Percentiles rank a stretch among this genome's conserved stretches.
phyloP scores from a whole-genome alignment of 2,888 invertebrate species.

The Electrophaes corylata region DNA sequence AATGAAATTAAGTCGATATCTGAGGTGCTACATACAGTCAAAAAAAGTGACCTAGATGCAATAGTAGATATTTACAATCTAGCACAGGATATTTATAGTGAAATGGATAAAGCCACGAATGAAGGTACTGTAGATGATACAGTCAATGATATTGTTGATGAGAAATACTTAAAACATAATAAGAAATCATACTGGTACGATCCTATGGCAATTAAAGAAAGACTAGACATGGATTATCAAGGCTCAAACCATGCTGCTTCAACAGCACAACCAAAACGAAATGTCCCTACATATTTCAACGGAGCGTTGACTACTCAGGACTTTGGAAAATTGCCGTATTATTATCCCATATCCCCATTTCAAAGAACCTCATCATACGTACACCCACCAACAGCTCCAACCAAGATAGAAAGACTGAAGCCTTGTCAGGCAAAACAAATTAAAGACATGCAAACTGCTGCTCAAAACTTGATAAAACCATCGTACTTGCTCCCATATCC shows the following conservation, averaged over 20 bases:
- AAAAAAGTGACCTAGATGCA: conserved; percentile 73
- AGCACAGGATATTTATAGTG: conserved; percentile 73
- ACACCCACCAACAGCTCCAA: conserved; percentile 36
- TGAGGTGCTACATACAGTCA: conserved; percentile 64
- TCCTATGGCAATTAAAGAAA: conserved; percentile 45
- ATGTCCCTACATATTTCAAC: conserved; percentile 46
- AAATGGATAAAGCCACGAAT: conserved; percentile 55
- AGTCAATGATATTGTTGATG: conserved; percentile 25
- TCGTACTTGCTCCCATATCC: conserved; percentile 60
- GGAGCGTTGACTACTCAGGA: conserved; percentile 47
- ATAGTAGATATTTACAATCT: conserved; percentile 73
- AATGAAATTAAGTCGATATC: conserved; percentile 66
- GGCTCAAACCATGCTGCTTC: conserved; percentile 27
- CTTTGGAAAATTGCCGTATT: conserved; percentile 59
- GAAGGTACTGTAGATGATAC: conserved; percentile 45
- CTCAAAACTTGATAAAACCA: conserved; percentile 44
- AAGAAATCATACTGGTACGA: conserved; percentile 59
- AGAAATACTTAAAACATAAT: conserved; percentile 15
- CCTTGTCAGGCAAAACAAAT: conserved; percentile 16
- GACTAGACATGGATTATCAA: conserved; percentile 43
- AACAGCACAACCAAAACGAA: conserved; percentile 26
- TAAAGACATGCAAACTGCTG: conserved; percentile 23
- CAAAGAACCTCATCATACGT: conserved; percentile 60
- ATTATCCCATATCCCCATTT: conserved; percentile 59
- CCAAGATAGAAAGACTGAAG: conserved; percentile 3